These are phyloP conservation scores for Desmophyllum pertusum DNA, from an alignment of 92 coral and sea anemone species.

Conservation along the genomic window DNA sequence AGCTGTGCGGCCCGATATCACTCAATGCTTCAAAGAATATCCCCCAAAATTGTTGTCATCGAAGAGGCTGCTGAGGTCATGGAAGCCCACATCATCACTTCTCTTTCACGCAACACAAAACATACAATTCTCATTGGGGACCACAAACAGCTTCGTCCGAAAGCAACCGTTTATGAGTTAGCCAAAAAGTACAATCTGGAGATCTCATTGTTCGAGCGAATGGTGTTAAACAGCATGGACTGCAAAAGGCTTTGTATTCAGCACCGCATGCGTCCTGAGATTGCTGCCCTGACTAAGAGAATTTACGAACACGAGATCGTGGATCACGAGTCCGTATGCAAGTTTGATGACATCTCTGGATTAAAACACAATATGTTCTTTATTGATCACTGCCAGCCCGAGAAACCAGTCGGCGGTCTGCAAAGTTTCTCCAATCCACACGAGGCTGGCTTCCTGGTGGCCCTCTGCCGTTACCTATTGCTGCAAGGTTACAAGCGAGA, in stretches of 20 bases:
- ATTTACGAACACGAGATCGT: constrained; percentile 59
- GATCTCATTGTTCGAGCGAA: constrained; percentile 74
- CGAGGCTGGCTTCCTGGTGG: constrained; percentile 66
- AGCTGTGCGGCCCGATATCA: constrained; percentile 77
- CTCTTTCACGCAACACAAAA: constrained; percentile 69
- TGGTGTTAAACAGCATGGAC: constrained; percentile 66
- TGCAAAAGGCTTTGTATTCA: constrained; percentile 64
- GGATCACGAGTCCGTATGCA: constrained; percentile 57
- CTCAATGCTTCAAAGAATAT: constrained; percentile 55
- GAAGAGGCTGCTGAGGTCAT: constrained; percentile 92
- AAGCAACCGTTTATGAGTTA: constrained; percentile 72
- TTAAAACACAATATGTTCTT: constrained; percentile 52
- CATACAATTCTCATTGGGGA: constrained; percentile 85
- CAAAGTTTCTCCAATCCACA: constrained; percentile 69
- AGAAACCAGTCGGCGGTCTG: constrained; percentile 35
- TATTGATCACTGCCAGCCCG: constrained; percentile 54
- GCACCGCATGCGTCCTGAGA: constrained; percentile 79
- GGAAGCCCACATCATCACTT: constrained; percentile 80
- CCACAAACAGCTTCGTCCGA: constrained; percentile 87
- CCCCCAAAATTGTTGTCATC: constrained; percentile 70
- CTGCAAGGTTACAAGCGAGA: constrained; percentile 58
- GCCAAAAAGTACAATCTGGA: constrained; percentile 64
- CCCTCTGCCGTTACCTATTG: constrained; percentile 66
- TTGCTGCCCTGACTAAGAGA: constrained; percentile 63
- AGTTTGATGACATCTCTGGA: constrained; percentile 50